phyloP scores from a whole-genome alignment of 2,113 vertebrate species.

The Carassius gibelio region DNA sequence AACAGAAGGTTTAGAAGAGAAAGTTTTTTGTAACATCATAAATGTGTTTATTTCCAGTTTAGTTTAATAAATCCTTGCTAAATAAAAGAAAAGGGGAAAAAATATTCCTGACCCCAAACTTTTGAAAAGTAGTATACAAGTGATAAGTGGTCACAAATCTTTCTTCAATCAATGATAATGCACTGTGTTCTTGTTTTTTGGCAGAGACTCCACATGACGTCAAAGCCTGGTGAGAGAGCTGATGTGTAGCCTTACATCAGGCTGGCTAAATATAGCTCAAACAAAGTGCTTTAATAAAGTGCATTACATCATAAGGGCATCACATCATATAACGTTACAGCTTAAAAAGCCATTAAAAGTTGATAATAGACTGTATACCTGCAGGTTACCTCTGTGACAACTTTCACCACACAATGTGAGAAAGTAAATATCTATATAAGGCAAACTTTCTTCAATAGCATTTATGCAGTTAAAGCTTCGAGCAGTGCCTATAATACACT shows the following conservation, averaged over 20 bases:
- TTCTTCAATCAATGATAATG: background rate
- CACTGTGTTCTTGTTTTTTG: background rate
- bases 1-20: background rate
- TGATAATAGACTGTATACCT: background rate
- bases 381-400: background rate
- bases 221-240: background rate
- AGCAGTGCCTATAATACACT: background rate
- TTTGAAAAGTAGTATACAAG: background rate
- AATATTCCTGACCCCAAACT: background rate
- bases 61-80: background rate
- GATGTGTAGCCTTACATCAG: background rate
- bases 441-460: background rate
- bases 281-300: background rate
- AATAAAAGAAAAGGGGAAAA: background rate
- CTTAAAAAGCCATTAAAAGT: background rate
- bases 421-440: background rate
- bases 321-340: background rate
- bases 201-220: background rate
- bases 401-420: background rate
- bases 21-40: background rate
- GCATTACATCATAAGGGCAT: background rate
- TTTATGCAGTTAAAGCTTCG: background rate
- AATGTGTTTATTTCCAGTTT: background rate
- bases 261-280: background rate
- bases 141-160: background rate